Evolutionary conservation across 2,888 invertebrate genomes (phyloP), one percentile per base, ranked within the genome.

Genomic region (Zaprionus lineosus): DNA sequence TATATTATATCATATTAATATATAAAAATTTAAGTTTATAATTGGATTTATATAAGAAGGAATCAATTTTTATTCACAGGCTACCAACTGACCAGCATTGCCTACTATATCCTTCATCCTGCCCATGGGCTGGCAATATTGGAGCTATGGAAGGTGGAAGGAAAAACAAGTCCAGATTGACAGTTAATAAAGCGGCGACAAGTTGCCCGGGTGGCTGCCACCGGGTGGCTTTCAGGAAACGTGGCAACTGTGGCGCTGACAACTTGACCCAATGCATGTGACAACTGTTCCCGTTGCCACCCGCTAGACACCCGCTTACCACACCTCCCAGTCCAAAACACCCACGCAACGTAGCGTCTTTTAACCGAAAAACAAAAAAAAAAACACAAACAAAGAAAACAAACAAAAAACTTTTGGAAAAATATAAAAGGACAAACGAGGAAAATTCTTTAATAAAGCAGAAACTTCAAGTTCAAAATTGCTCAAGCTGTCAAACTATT

Each of bases 181-280:
- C 85, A 82, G 85, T 82, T 85, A 82, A 82, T 82, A 82, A 82
- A 83, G 79, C 65, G 79, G 50, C 61, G 83, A 78, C 79, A 82
- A 82, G 78, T 82, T 74, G 62, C 64, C 70, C 51, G 76, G 58
- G 44, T 64, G 69, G 59, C 31, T 60, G 39, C 51, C 37, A 37
- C 14, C 41, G 48, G 41, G 29, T 59, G 68, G 34, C 52, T 58
- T 31, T 31, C 57, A 18, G 14, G 40, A 16, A 66, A 43, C 83
- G 51, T 75, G 83, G 68, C 76, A 85, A 83, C 83, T 37, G 62
- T 78, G 70, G 21, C 68, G 68, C 63, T 84, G 85, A 82, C 85
- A 82, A 82, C 85, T 84, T 81, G 83, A 79, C 85, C 83, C 85
- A 67, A 74, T 81, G 74, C 67, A 50, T 67, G 64, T 58, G 82